These are phyloP conservation scores for Seladonia tumulorum DNA, from an alignment of 2,888 invertebrate species.

Conservation along the genomic window DNA sequence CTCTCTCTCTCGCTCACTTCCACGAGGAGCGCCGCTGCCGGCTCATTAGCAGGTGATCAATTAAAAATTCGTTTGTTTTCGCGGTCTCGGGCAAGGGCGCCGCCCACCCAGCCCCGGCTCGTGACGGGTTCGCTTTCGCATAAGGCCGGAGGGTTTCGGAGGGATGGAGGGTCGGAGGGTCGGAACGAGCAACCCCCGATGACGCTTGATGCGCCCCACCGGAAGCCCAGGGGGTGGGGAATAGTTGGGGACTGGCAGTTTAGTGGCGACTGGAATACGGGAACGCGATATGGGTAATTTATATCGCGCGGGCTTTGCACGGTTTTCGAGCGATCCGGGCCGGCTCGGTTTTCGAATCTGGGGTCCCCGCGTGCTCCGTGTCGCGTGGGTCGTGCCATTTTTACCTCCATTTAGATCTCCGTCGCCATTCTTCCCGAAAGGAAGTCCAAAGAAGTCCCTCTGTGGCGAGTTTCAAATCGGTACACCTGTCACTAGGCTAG, in stretches of 20 bases:
- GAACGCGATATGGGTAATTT: slow-evolving; percentile 61
- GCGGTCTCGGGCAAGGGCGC: slow-evolving; percentile 53
- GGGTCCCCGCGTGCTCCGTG: slow-evolving; percentile 27
- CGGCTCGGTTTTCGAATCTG: slow-evolving; percentile 43
- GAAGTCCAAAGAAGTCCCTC: background rate
- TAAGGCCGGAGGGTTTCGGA: background rate
- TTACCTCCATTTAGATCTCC: slow-evolving; percentile 29
- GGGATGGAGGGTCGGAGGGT: slow-evolving; percentile 28
- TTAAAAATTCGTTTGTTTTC: slow-evolving; percentile 80
- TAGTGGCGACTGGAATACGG: slow-evolving; percentile 57
- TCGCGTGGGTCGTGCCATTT: slow-evolving; percentile 57
- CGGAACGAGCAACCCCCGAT: slow-evolving; percentile 39
- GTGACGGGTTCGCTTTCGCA: slow-evolving; percentile 24
- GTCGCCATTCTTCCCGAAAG: background rate
- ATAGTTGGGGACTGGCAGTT: slow-evolving; percentile 58
- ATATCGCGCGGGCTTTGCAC: slow-evolving; percentile 54
- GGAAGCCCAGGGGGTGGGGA: slow-evolving; percentile 10
- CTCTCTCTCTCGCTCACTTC: too few species aligned
- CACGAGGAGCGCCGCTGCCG: slow-evolving; percentile 61
- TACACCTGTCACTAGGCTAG: too few species aligned
- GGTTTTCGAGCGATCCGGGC: slow-evolving; percentile 48
- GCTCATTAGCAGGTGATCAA: slow-evolving; percentile 82
- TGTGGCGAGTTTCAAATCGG: background rate
- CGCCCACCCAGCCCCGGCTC: slow-evolving; percentile 61
- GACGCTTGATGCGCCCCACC: slow-evolving; percentile 46